phyloP scores from a whole-genome alignment of 2,113 vertebrate genomes.

The Emydura subglobosa region DNA sequence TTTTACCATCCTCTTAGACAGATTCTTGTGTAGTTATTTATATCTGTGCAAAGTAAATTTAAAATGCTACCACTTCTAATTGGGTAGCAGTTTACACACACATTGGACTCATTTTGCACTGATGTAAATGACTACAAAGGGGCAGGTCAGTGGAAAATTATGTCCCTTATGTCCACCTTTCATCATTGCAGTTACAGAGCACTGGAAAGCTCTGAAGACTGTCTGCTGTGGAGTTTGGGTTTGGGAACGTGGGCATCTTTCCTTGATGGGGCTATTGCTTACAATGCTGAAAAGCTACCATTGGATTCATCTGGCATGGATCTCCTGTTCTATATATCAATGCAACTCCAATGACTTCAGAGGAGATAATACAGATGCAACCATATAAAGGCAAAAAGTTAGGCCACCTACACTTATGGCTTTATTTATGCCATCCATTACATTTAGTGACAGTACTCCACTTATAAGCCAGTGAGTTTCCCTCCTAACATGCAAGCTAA shows the following conservation, averaged over 20 bases:
- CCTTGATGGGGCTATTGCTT: neutral
- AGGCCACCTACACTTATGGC: neutral
- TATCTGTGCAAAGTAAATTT: neutral
- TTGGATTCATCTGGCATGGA: neutral
- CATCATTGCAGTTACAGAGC: neutral
- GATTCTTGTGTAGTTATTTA: constrained; percentile 1
- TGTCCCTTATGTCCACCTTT: neutral
- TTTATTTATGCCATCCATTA: constrained; percentile 8
- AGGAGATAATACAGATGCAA: neutral
- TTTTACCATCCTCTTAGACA: neutral
- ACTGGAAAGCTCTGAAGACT: neutral
- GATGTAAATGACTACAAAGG: neutral
- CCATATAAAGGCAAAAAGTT: neutral
- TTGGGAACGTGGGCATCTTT: neutral
- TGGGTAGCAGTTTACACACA: neutral
- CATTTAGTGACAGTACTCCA: constrained; percentile 11
- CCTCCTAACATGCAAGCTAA: constrained; percentile 15
- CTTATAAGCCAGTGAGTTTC: constrained; percentile 37
- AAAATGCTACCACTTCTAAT: neutral
- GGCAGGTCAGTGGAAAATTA: neutral
- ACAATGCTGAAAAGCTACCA: neutral
- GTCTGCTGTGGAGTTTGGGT: neutral
- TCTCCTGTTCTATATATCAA: neutral
- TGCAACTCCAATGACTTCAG: constrained; percentile 27
- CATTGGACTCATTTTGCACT: constrained; percentile 9